Base-by-base conservation (phyloP, 2,113 vertebrate species). In the Edolisoma coerulescens region DNA sequence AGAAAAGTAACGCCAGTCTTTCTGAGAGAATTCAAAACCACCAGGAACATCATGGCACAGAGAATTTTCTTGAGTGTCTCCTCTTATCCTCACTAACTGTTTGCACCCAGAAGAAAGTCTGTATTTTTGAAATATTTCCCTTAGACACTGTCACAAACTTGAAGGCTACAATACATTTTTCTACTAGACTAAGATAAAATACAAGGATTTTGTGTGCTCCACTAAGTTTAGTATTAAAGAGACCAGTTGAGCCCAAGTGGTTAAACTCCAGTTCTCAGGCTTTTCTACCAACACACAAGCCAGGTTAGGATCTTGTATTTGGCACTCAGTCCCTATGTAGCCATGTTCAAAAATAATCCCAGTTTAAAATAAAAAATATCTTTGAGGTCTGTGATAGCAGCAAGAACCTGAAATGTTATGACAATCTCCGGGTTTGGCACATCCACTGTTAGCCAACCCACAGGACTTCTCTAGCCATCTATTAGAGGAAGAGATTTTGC, bases 361-460 rank as follows among this genome's bases (percentile, higher is more conserved):
- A 16, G 20, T 47, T 68, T 42, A 68, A 78, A 89, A 63, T 11
- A 16, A 49, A 56, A 63, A 57, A 8, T 24, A 39, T 8, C n/a
- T 15, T 33, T 24, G 21, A 74, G 60, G 32, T 26, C 41, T 69
- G 20, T 24, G 76, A 32, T 0, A 73, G 64, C 52, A 81, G 26
- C 45, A 65, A 54, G 47, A 67, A 42, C 16, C 52, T 28, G 33
- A 50, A 76, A 41, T 12, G 16, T n/a, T 44, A 10, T 7, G 44
- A n/a, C 20, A 59, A 15, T 56, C 52, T 50, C n/a, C 33, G 19
- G 26, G 12, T 60, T 35, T 89, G 63, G 45, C 57, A 71, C 8
- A 54, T 16, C 13, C 35, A 54, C 10, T 0, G 0, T 30, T 20
- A 65, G 63, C 69, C 28, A 26, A 27, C 8, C 16, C 1, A 1